phyloP scores from a whole-genome alignment of 2,113 vertebrate genomes.

The Riparia riparia region DNA sequence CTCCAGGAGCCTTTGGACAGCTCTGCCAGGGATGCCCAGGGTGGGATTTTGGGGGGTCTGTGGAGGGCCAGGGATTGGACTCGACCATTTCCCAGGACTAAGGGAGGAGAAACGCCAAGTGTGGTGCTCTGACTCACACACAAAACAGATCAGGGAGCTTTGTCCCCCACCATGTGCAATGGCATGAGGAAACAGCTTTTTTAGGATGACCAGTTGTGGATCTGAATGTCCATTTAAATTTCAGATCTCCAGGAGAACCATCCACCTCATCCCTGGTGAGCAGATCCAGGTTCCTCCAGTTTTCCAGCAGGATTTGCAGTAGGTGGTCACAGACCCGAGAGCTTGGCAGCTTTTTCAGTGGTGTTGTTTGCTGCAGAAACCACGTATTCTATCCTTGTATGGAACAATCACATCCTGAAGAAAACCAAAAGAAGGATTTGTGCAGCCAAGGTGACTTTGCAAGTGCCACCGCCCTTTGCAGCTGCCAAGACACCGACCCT shows the following conservation, averaged over 20 bases:
- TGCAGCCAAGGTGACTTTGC: not conserved
- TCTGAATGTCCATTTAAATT: too few species aligned
- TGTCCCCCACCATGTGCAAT: not conserved
- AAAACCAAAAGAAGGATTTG: not conserved
- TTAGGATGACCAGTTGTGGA: not conserved
- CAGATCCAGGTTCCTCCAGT: not conserved
- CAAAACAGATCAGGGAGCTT: not conserved
- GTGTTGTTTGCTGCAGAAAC: not conserved
- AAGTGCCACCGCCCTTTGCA: not conserved
- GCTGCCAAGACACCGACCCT: not conserved
- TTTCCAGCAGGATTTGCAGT: slow-evolving; percentile 2
- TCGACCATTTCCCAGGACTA: not conserved
- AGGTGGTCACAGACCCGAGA: not conserved
- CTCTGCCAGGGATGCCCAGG: fast-evolving
- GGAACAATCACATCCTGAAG: not conserved
- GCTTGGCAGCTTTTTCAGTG: not conserved
- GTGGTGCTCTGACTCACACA: not conserved
- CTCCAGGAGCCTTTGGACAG: fast-evolving
- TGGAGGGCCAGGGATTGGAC: fast-evolving
- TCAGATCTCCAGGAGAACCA: not conserved
- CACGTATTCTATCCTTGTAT: not conserved
- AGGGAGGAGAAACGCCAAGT: not conserved
- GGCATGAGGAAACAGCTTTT: not conserved
- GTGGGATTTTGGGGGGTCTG: not conserved
- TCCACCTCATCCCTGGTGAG: not conserved